These are phyloP conservation scores for Disparrhopalites patrizii DNA, from an alignment of 2,888 invertebrate species.

Conservation along the genomic window DNA sequence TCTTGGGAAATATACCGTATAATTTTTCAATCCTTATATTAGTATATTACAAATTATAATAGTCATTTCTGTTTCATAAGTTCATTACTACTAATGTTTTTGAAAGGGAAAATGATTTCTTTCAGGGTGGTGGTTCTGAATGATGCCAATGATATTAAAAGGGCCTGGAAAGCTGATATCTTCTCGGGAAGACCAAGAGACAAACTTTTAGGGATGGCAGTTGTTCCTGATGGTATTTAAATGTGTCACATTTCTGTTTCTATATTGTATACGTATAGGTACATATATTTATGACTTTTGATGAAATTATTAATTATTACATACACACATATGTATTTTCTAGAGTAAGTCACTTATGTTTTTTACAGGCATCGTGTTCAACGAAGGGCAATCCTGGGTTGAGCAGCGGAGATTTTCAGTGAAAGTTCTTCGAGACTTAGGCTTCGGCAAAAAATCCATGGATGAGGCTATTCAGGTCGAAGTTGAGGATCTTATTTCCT, in stretches of 20 bases:
- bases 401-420: slow-evolving; percentile 38
- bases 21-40: no score
- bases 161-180: slow-evolving; percentile 29
- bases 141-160: slow-evolving; percentile 29
- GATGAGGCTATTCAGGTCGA: slow-evolving; percentile 34
- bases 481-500: slow-evolving; percentile 27
- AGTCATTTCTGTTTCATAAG: neutral
- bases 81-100: neutral
- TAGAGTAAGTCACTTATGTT: no score
- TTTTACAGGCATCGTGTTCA: slow-evolving; percentile 34
- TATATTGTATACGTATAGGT: neutral
- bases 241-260: neutral
- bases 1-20: slow-evolving; percentile 37
- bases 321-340: neutral
- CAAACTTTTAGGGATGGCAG: slow-evolving; percentile 34
- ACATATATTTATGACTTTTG: neutral
- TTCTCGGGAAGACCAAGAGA: slow-evolving; percentile 39
- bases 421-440: slow-evolving; percentile 35
- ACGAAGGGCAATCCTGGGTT: slow-evolving; percentile 28
- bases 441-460: slow-evolving; percentile 39
- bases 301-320: neutral
- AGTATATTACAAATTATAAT: neutral
- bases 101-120: neutral
- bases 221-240: slow-evolving; percentile 30
- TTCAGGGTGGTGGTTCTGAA: slow-evolving; percentile 39